Evolutionary conservation across 2,888 invertebrate species (phyloP), one percentile per base, ranked within the genome.

Genomic region (Leucophenga maculata): DNA sequence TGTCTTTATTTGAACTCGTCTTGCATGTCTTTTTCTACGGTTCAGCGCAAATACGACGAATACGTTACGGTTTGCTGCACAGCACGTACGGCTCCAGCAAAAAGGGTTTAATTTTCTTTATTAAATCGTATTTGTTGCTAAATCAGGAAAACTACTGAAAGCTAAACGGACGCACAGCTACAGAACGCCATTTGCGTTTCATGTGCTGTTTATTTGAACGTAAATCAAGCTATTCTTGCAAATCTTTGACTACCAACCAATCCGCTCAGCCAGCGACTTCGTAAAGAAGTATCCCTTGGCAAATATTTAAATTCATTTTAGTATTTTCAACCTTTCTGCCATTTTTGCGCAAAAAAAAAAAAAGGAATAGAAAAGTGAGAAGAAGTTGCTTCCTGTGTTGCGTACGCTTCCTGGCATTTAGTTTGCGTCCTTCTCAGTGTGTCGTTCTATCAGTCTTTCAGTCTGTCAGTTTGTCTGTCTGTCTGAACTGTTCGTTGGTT

Each of bases 81-180:
- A 55, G 55, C 57, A 18, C 14, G 14, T 1, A 9, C 55, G 14
- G 26, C 11, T 67, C 65, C 66, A 67, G 70, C 65, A 64, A 44
- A 75, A 73, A 75, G 73, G 74, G 74, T 77, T 77, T 76, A 70
- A 78, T 77, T 80, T 77, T 74, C 72, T 77, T 75, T 80, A 82
- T 79, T 82, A 77, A 77, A 75, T 77, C 78, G 72, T 72, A 76
- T 82, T 76, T 84, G 82, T 72, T 80, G 77, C 74, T 74, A 76
- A 75, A 78, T 78, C 72, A 75, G 39, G 39, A 57, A 57, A 75
- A 72, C 66, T 67, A 75, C 67, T 65, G 70, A 68, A 65, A 73
- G 50, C 64, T 54, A 64, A 22, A 16, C 57, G 39, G 13, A n/a
- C 46, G 50, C 50, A 55, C 67, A 67, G 22, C 48, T 50, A 31